phyloP scores from a whole-genome alignment of 2,113 vertebrate species.

The Tinamus guttatus region DNA sequence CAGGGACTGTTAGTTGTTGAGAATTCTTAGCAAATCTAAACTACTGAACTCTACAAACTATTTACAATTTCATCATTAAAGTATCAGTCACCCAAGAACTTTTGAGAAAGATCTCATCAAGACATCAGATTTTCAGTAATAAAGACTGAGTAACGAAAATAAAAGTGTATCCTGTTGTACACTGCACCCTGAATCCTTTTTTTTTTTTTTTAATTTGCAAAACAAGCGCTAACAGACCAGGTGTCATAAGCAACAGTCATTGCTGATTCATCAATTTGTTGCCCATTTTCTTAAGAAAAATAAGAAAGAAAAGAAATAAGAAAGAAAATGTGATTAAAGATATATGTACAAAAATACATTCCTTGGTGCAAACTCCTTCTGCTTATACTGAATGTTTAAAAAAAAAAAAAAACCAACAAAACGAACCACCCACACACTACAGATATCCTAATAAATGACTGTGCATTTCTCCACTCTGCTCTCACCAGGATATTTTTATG shows the following conservation, averaged over 20 bases:
- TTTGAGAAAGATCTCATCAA: neutral
- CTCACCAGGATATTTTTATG: neutral
- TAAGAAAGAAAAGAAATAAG: too few relatives aligned
- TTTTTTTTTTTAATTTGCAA: neutral
- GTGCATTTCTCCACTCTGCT: neutral
- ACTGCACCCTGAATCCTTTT: neutral
- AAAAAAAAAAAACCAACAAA: neutral
- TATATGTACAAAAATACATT: neutral
- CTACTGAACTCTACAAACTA: neutral
- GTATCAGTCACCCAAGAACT: neutral
- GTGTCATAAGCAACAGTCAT: neutral
- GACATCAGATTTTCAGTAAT: neutral
- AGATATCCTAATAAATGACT: neutral
- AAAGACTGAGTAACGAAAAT: neutral
- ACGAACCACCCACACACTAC: neutral
- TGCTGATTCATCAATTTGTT: neutral
- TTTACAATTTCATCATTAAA: neutral
- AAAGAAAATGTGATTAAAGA: too few relatives aligned
- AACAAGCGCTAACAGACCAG: neutral
- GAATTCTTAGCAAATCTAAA: neutral
- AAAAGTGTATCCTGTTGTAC: neutral
- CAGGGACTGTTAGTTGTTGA: neutral
- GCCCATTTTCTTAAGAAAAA: neutral
- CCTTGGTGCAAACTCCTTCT: neutral
- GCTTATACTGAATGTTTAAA: neutral